These are phyloP conservation scores for Yponomeuta cagnagella DNA, from an alignment of 2,888 invertebrate genomes.

Conservation along the genomic window DNA sequence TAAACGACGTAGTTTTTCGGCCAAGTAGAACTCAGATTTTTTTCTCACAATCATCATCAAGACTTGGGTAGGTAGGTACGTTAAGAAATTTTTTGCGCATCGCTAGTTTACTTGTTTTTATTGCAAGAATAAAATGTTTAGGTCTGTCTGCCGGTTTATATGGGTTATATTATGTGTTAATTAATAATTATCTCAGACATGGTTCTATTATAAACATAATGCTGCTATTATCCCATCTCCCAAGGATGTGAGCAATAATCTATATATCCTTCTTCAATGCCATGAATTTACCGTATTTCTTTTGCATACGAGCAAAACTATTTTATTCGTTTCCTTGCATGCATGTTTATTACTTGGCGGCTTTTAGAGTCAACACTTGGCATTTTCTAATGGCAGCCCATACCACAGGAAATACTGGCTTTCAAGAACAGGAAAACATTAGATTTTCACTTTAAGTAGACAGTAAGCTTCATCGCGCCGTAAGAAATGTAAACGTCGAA, in stretches of 20 bases:
- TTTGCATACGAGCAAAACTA: too few species aligned
- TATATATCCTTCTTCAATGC: too few species aligned
- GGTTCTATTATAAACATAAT: not conserved
- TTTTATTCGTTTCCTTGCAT: too few species aligned
- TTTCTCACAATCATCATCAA: not conserved
- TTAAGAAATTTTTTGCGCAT: not conserved
- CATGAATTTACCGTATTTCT: too few species aligned
- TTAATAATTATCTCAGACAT: not conserved
- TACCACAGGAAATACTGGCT: not conserved
- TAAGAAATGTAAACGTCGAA: not conserved
- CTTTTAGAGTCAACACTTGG: not conserved
- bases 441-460: not conserved
- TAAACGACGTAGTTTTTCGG: not conserved
- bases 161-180: not conserved
- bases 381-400: not conserved
- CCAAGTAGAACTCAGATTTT: not conserved
- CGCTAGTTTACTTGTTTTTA: not conserved
- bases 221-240: not conserved
- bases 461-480: not conserved
- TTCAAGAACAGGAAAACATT: not conserved
- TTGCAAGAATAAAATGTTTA: not conserved
- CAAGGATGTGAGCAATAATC: not conserved
- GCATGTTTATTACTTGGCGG: not conserved
- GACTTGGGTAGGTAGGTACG: not conserved
- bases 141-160: not conserved